These are phyloP conservation scores for Salvator merianae DNA, from an alignment of 2,113 vertebrate species.

Conservation along the genomic window DNA sequence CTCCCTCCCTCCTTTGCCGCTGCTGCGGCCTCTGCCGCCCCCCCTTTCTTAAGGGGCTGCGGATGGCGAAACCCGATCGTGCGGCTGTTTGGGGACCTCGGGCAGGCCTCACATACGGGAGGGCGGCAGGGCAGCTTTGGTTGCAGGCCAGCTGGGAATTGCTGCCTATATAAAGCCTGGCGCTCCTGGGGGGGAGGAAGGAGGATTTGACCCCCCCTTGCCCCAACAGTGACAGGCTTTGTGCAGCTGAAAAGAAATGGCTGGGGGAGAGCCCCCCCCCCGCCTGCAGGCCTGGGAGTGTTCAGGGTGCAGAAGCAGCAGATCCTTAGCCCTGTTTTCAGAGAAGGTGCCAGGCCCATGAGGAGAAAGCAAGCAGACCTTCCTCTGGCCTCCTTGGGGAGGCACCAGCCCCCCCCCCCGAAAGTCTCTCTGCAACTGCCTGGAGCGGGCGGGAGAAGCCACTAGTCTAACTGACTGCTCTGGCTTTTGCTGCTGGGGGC, in stretches of 20 bases:
- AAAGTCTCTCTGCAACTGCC: no score
- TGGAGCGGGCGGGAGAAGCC: no score
- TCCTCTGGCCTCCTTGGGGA: no score
- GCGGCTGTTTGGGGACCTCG: neutral
- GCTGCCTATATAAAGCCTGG: slow-evolving; percentile 20
- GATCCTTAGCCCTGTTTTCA: neutral
- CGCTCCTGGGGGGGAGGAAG: neutral
- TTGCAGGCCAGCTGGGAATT: slow-evolving; percentile 3
- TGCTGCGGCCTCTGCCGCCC: neutral
- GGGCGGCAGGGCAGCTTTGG: neutral
- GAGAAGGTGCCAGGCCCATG: no score
- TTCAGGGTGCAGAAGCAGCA: neutral
- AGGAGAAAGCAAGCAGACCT: neutral
- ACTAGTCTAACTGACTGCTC: no score
- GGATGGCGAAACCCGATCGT: neutral
- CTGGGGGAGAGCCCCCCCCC: neutral
- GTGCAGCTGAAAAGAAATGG: no score
- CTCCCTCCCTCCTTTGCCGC: neutral
- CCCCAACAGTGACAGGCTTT: neutral
- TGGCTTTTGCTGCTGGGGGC: no score
- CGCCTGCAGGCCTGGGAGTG: neutral
- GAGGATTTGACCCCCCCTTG: neutral
- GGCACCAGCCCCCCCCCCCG: no score
- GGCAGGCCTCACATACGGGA: neutral
- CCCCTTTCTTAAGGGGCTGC: neutral